These are phyloP conservation scores for Mungos mungo DNA, from an alignment of 2,113 vertebrate genomes.

Conservation along the genomic window DNA sequence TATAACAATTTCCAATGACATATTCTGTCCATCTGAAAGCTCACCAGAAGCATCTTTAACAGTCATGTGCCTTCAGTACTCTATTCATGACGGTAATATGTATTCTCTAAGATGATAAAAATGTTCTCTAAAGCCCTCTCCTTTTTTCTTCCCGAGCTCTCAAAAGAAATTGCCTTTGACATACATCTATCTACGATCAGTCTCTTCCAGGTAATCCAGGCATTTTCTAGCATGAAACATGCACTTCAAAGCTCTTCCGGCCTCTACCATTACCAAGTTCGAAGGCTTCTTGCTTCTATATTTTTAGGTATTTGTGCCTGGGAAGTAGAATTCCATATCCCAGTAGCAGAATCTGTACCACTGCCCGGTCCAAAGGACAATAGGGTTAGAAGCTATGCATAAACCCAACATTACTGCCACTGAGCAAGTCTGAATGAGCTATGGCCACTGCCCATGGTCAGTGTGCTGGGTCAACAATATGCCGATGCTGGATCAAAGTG, in stretches of 20 bases:
- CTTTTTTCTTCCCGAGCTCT: neutral
- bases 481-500: neutral
- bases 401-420: neutral
- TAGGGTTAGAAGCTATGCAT: neutral
- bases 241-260: neutral
- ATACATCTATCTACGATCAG: neutral
- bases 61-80: neutral
- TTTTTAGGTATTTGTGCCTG: neutral
- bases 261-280: neutral
- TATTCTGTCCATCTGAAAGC: neutral
- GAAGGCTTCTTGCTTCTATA: neutral
- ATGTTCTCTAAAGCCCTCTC: neutral
- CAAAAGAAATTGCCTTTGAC: neutral
- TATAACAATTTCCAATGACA: neutral
- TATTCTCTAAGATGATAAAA: neutral
- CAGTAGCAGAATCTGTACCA: neutral
- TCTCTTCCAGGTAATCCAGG: neutral
- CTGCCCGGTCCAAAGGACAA: neutral
- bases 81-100: neutral
- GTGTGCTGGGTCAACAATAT: neutral
- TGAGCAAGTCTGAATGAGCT: neutral
- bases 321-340: neutral
- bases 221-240: neutral
- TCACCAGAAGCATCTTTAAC: neutral
- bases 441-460: neutral